Conservation (phyloP, 1,140 invertebrate genomes). For the Steinernema khuongi region DNA sequence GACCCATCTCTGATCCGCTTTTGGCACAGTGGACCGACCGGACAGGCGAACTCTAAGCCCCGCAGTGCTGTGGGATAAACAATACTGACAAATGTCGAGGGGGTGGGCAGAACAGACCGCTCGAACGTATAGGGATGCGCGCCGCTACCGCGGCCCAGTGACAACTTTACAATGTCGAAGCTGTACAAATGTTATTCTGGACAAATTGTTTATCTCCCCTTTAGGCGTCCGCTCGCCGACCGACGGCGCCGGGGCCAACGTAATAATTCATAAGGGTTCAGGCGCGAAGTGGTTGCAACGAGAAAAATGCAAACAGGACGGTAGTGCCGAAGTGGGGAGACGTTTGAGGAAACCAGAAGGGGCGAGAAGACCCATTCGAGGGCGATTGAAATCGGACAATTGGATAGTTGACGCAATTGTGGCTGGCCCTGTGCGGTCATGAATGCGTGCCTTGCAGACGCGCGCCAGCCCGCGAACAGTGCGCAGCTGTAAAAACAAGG, state of each 20-base stretch:
- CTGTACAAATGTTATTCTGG: constrained; percentile 11
- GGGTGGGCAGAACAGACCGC: neutral
- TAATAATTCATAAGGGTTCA: constrained; percentile 8
- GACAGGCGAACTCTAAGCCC: neutral
- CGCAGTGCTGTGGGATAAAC: neutral
- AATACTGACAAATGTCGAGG: constrained; percentile 12
- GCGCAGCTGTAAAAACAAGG: neutral
- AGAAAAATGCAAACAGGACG: neutral
- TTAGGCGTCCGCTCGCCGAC: neutral
- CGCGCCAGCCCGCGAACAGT: neutral
- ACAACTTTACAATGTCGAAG: constrained; percentile 8
- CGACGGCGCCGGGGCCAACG: neutral
- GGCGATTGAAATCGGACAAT: neutral
- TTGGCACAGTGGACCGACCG: neutral
- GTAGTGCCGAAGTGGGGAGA: neutral
- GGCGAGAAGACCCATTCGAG: neutral
- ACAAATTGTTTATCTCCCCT: constrained; percentile 2
- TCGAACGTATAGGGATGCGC: neutral
- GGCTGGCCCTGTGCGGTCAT: neutral
- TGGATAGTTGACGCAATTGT: neutral
- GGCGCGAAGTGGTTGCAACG: neutral
- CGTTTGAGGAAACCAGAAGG: neutral
- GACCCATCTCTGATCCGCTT: too few species aligned
- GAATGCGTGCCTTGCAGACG: neutral
- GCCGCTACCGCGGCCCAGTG: neutral